Base-by-base conservation (phyloP, 2,113 vertebrate species). In the Aspidoscelis tigris region DNA sequence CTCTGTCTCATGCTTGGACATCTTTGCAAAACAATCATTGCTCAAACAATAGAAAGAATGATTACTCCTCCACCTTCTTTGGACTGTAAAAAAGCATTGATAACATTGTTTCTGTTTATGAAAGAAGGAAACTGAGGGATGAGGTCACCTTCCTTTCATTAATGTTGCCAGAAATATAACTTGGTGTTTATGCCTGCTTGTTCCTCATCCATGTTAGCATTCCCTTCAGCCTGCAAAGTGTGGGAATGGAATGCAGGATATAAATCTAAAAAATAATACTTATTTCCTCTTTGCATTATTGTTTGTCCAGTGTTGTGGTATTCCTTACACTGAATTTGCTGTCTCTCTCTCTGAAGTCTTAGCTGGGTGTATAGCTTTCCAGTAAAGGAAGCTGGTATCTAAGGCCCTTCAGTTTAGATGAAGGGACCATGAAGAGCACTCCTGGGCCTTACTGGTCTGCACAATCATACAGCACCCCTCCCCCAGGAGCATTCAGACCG, bases 321-420 rank as follows among this genome's bases (percentile, higher is more conserved):
- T 72, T 78, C 6, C 0, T 0, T 5, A n/a, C 18, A 16, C 86
- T 33, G 68, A 9, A 3, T 66, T 90, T 0, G 0, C 43, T 21
- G 33, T 90, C 20, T 71, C 7, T 71, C 7, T 41, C 22, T 24
- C 22, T 26, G 55, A 0, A 5, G 5, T 4, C 7, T 5, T 43
- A 53, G 39, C 65, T 76, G 18, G 1, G 0, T 41, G 20, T 47
- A 39, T 7, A 1, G 18, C 53, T 87, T 78, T 70, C 73, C 68
- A 41, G 41, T 20, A 8, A 5, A 53, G 53, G n/a, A 78, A 78
- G 22, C 58, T 4, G 33, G 53, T 16, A 58, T 70, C 47, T 81
- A 72, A 61, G 47, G 47, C 8, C 8, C 47, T 50, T 50, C 5
- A 5, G 5, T 50, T 50, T 50, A 50, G 47, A 9, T 9, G 2